phyloP scores from a whole-genome alignment of 2,888 invertebrate genomes.

The Ryuthela nishihirai region DNA sequence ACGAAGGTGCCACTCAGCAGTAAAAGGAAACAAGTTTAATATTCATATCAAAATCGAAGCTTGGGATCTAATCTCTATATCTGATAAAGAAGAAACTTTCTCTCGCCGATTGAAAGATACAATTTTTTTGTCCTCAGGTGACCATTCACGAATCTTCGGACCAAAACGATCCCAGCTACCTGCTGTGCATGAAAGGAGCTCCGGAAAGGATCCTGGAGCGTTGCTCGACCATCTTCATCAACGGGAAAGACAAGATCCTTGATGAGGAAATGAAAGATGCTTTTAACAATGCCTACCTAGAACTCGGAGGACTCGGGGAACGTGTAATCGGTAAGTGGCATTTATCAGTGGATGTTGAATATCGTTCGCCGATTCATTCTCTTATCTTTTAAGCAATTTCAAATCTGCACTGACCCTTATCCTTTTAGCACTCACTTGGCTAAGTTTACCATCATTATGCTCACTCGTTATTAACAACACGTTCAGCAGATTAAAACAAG shows the following conservation, averaged over 20 bases:
- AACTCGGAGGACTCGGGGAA: slow-evolving; percentile 79
- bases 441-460: background rate
- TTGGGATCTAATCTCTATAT: too few species aligned
- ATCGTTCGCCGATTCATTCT: background rate
- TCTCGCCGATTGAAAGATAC: too few species aligned
- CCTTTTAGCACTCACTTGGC: too few species aligned
- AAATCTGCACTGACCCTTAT: too few species aligned
- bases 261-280: slow-evolving; percentile 55
- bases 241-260: slow-evolving; percentile 57
- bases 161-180: slow-evolving; percentile 49
- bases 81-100: too few species aligned
- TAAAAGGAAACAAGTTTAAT: too few species aligned
- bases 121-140: too few species aligned
- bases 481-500: too few species aligned
- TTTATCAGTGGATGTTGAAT: background rate
- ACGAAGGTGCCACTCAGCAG: too few species aligned
- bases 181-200: slow-evolving; percentile 79
- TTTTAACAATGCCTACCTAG: slow-evolving; percentile 64
- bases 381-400: background rate
- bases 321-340: slow-evolving; percentile 62
- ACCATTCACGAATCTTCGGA: slow-evolving; percentile 44
- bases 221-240: slow-evolving; percentile 59
- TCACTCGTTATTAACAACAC: background rate
- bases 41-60: too few species aligned
- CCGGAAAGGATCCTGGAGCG: slow-evolving; percentile 87